These are phyloP conservation scores for Agelastica alni DNA, from an alignment of 2,888 invertebrate genomes.

Conservation along the genomic window DNA sequence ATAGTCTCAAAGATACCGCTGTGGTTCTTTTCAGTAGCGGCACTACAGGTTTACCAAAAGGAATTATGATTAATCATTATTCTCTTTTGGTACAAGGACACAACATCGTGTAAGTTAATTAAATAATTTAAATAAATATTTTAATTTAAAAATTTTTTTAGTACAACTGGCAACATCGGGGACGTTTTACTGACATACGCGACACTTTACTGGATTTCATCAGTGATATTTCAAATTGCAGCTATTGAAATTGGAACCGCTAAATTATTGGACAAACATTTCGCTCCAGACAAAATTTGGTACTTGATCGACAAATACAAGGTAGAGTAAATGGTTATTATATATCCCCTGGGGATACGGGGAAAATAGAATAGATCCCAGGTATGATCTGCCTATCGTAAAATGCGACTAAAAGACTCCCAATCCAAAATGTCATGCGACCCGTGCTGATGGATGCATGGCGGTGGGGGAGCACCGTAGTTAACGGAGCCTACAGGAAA, in stretches of 20 bases:
- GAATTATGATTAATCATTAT: conserved; percentile 45
- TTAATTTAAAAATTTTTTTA: conserved; percentile 22
- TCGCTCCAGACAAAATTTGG: conserved; percentile 43
- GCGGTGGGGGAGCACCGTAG: too few relatives aligned
- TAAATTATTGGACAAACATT: conserved; percentile 40
- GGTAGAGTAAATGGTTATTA: too few relatives aligned
- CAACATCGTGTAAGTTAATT: conserved; percentile 33
- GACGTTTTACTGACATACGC: conserved; percentile 37
- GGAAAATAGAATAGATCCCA: too few relatives aligned
- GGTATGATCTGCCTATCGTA: too few relatives aligned
- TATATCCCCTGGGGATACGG: too few relatives aligned
- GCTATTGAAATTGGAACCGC: conserved; percentile 40
- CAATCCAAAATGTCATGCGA: too few relatives aligned
- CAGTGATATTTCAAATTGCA: conserved; percentile 35
- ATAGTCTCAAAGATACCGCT: conserved; percentile 36
- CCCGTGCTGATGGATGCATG: too few relatives aligned
- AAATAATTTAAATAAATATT: not conserved
- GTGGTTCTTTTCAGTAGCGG: conserved; percentile 49
- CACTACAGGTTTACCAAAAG: conserved; percentile 52
- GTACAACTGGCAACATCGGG: conserved; percentile 29
- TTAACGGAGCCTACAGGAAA: too few relatives aligned
- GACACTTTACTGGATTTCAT: conserved; percentile 51
- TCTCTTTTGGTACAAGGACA: conserved; percentile 33
- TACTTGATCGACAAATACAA: conserved; percentile 44
- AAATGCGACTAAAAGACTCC: too few relatives aligned